These are phyloP conservation scores for Leptobrachium ailaonicum DNA, from an alignment of 2,113 vertebrate genomes.

Conservation along the genomic window DNA sequence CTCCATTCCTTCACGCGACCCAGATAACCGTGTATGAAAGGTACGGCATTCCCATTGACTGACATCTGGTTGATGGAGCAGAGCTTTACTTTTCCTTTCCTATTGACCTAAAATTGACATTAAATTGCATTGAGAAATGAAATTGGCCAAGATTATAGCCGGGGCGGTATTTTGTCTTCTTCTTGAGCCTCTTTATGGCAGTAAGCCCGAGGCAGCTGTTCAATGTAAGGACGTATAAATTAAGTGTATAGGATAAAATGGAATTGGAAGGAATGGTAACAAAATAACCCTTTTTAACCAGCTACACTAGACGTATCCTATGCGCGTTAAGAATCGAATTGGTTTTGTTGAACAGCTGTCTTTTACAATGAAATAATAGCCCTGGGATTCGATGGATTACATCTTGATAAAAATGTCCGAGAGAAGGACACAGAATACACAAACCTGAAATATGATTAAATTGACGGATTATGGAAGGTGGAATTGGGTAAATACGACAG, in stretches of 20 bases:
- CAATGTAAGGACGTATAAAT: neutral
- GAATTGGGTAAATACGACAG: too few relatives aligned
- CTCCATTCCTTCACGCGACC: neutral
- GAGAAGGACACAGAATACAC: too few relatives aligned
- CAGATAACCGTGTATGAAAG: neutral
- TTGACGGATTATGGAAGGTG: too few relatives aligned
- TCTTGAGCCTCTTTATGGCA: neutral
- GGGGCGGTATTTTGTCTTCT: neutral
- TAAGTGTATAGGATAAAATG: neutral
- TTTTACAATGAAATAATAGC: too few relatives aligned
- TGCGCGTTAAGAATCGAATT: too few relatives aligned
- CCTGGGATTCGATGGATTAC: too few relatives aligned
- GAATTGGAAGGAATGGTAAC: too few relatives aligned
- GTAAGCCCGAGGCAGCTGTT: slow-evolving; percentile 1
- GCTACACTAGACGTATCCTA: too few relatives aligned
- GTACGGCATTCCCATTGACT: neutral
- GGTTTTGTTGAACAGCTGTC: too few relatives aligned
- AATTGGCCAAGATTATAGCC: neutral
- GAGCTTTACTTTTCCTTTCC: neutral
- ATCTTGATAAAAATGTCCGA: too few relatives aligned
- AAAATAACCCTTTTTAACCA: too few relatives aligned
- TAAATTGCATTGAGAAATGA: neutral
- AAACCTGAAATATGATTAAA: too few relatives aligned
- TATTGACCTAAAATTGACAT: slow-evolving; percentile 19
- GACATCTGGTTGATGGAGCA: neutral